Evolutionary conservation across 1,140 invertebrate genomes (phyloP).

Genomic region (Camponotus pennsylvanicus): DNA sequence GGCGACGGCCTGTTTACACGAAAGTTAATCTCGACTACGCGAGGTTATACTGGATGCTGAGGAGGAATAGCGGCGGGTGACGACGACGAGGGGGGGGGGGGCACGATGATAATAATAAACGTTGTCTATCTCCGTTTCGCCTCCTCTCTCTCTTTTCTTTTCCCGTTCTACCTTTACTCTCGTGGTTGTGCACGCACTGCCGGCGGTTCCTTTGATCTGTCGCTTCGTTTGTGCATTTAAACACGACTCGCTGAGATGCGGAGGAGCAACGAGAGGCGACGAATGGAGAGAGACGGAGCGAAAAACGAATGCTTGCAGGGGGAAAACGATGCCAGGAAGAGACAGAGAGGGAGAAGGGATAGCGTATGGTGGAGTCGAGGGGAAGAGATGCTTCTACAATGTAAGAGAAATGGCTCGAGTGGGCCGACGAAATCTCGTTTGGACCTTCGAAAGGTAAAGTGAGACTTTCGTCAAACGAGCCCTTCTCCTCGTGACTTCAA

Average conservation of each 20-base stretch:
- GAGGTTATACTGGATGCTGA: conserved; percentile 51
- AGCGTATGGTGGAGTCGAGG: conserved; percentile 25
- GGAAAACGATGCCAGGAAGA: conserved; percentile 38
- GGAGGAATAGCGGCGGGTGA: neutral
- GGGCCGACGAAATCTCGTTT: conserved; percentile 76
- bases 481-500: conserved; percentile 63
- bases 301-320: conserved; percentile 25
- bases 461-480: conserved; percentile 77
- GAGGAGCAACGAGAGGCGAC: conserved; percentile 33
- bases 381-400: conserved; percentile 61
- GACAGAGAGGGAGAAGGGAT: conserved; percentile 62
- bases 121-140: conserved; percentile 56
- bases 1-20: conserved; percentile 70
- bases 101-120: conserved; percentile 81
- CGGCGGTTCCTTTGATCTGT: conserved; percentile 82
- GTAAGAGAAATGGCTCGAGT: conserved; percentile 75
- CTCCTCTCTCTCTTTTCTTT: conserved; percentile 18
- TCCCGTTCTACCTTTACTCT: conserved; percentile 49
- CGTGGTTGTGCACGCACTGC: conserved; percentile 64
- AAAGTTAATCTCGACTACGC: conserved; percentile 75
- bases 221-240: conserved; percentile 84
- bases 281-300: conserved; percentile 50
- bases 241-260: conserved; percentile 79
- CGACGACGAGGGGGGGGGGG: conserved; percentile 16
- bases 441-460: conserved; percentile 75